Evolutionary conservation across 2,888 invertebrate genomes (phyloP).

Genomic region (Halictus ligatus): DNA sequence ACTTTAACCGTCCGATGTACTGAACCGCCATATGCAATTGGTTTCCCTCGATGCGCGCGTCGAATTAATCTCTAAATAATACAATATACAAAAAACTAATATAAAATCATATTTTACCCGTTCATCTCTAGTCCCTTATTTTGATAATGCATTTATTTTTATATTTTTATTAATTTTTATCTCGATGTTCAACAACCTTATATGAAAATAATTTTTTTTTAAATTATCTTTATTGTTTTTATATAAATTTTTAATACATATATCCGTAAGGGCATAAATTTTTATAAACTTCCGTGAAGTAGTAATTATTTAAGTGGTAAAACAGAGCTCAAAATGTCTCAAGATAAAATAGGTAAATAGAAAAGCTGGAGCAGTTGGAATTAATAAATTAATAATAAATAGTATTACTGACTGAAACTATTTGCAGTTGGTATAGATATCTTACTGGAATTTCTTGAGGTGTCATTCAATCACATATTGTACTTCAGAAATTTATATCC

Average conservation of each 20-base stretch:
- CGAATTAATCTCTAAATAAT: slow-evolving; percentile 59
- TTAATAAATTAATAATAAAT: not conserved
- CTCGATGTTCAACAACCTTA: not conserved
- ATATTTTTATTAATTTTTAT: not conserved
- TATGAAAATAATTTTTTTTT: not conserved
- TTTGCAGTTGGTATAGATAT: slow-evolving; percentile 86
- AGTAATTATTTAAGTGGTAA: not conserved
- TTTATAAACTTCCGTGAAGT: not conserved
- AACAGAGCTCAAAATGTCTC: slow-evolving; percentile 63
- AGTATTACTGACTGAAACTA: not conserved
- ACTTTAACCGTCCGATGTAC: slow-evolving; percentile 48
- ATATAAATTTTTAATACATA: not conserved
- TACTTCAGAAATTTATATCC: slow-evolving; percentile 88
- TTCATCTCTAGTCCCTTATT: not conserved
- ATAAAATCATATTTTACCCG: not conserved
- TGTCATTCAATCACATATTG: slow-evolving; percentile 88
- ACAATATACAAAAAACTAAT: not conserved
- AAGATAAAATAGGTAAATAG: slow-evolving; percentile 68
- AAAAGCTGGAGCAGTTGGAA: not conserved
- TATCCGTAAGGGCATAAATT: not conserved
- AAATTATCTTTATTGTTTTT: not conserved
- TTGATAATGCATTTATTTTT: not conserved
- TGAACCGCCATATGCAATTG: slow-evolving; percentile 69
- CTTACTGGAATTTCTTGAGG: slow-evolving; percentile 88
- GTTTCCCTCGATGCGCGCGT: slow-evolving; percentile 58